Percentiles rank a stretch among this genome's conserved stretches.
Conservation (phyloP, 2,113 vertebrate genomes). For the Lynx canadensis region DNA sequence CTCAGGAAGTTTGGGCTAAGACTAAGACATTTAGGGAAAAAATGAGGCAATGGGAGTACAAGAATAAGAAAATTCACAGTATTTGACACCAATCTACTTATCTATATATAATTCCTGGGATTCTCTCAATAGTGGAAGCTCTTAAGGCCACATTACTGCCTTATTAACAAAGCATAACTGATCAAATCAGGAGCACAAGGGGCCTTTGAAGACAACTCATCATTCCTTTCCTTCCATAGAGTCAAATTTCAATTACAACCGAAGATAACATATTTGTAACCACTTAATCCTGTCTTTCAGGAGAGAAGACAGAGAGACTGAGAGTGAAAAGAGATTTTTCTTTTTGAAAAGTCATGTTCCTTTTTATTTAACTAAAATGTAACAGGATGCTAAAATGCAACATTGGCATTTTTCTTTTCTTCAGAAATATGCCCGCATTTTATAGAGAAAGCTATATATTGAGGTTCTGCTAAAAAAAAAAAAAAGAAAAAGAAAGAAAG, state of each 20-base stretch:
- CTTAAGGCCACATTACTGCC: background rate
- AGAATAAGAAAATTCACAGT: background rate
- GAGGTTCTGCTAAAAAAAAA: background rate
- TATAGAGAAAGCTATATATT: slow-evolving; percentile 43
- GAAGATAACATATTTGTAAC: slow-evolving; percentile 47
- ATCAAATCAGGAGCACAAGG: slow-evolving; percentile 32
- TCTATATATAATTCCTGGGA: background rate
- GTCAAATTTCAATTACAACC: slow-evolving; percentile 36
- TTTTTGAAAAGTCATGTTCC: slow-evolving; percentile 30
- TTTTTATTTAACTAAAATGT: slow-evolving; percentile 52
- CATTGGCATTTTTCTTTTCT: slow-evolving; percentile 42
- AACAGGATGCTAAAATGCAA: slow-evolving; percentile 49
- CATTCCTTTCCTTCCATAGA: slow-evolving; percentile 26
- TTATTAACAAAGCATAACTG: slow-evolving; percentile 24
- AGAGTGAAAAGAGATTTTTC: background rate
- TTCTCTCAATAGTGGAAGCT: background rate
- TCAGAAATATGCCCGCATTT: slow-evolving; percentile 21
- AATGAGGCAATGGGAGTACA: background rate
- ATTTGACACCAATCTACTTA: background rate
- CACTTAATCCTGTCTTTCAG: background rate
- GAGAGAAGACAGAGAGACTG: background rate
- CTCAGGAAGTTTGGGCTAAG: background rate
- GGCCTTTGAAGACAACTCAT: background rate
- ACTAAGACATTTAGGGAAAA: background rate
- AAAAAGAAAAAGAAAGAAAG: background rate